These are phyloP conservation scores for Coreius guichenoti DNA, from an alignment of 2,797 vertebrate genomes.

Conservation along the genomic window DNA sequence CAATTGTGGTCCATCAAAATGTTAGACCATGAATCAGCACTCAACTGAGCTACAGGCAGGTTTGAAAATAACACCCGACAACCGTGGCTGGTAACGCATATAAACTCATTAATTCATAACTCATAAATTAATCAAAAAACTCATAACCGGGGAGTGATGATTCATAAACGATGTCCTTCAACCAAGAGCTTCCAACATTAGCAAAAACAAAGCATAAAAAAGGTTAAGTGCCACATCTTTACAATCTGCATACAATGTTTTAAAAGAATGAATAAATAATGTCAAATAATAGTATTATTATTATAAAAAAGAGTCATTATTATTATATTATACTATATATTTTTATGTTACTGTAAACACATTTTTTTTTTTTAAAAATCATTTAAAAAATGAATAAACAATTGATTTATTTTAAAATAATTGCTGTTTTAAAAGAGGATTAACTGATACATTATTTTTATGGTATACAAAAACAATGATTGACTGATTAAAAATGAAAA, in stretches of 20 bases:
- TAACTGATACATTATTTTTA: too few species aligned
- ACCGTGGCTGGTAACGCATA: background rate
- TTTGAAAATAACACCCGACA: background rate
- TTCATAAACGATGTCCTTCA: background rate
- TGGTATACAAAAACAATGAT: too few species aligned
- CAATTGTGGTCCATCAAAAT: constrained; percentile 18
- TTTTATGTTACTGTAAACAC: too few species aligned
- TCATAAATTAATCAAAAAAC: background rate
- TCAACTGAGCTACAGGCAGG: background rate
- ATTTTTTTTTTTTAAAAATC: too few species aligned
- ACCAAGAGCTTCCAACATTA: background rate
- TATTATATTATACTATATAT: background rate
- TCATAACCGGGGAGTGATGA: background rate
- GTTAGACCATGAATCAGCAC: constrained; percentile 28
- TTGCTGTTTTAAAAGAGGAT: background rate
- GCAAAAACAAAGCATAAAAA: background rate
- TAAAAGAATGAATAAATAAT: background rate
- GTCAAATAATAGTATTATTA: background rate
- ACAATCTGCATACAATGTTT: background rate
- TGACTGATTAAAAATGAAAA: too few species aligned
- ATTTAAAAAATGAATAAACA: too few species aligned
- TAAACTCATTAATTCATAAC: background rate
- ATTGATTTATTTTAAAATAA: background rate
- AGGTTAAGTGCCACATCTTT: background rate
- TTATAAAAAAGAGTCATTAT: background rate